phyloP scores from a whole-genome alignment of 2,888 invertebrate species.

The Limnephilus rhombicus region DNA sequence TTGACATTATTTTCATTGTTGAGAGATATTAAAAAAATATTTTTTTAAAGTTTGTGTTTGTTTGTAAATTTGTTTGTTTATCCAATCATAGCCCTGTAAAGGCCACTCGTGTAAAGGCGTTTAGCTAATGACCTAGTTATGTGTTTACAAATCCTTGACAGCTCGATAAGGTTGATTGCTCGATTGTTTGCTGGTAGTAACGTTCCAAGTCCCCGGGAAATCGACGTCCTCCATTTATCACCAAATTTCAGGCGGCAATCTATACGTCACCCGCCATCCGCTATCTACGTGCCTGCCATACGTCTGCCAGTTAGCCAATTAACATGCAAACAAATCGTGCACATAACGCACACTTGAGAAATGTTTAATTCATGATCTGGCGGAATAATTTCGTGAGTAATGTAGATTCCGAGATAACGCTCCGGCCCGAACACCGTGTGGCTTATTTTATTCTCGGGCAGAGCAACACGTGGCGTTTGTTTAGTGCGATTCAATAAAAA shows the following conservation, averaged over 20 bases:
- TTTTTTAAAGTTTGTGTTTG: not conserved
- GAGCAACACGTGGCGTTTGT: conserved; percentile 60
- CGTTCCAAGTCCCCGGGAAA: not conserved
- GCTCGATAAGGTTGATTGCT: not conserved
- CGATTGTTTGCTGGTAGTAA: not conserved
- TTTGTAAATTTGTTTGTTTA: not conserved
- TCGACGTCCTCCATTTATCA: conserved; percentile 12
- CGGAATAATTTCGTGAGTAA: conserved; percentile 45
- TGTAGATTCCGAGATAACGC: conserved; percentile 44
- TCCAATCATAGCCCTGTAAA: not conserved
- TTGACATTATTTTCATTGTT: not conserved
- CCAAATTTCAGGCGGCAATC: conserved; percentile 11
- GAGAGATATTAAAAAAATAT: not conserved
- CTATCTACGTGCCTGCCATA: conserved; percentile 30
- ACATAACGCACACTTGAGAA: conserved; percentile 22
- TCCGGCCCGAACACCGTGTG: conserved; percentile 30
- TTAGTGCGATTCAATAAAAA: conserved; percentile 55
- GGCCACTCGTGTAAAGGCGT: not conserved
- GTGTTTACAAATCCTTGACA: not conserved
- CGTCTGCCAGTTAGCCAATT: conserved; percentile 48
- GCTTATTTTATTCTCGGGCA: conserved; percentile 28
- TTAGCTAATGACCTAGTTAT: not conserved
- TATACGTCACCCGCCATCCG: not conserved
- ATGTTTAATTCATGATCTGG: conserved; percentile 47
- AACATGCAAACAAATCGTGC: conserved; percentile 51